Conservation (phyloP, 2,797 vertebrate genomes). For the Hirundo rustica region DNA sequence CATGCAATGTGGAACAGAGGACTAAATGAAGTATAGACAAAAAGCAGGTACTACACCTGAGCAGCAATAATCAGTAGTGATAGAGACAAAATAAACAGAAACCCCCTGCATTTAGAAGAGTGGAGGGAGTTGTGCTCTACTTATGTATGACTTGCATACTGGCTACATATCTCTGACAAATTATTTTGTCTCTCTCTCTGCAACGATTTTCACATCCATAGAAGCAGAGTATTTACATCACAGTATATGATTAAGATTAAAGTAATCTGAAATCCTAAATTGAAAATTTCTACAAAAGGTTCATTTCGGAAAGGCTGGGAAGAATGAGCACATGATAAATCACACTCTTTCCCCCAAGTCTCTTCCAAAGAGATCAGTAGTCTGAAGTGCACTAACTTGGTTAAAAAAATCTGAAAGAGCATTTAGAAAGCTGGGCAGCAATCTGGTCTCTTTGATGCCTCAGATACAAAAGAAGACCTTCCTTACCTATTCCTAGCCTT, state of each 20-base stretch:
- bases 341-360: not conserved
- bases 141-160: not conserved
- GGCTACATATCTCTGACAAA: not conserved
- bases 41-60: not conserved
- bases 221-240: not conserved
- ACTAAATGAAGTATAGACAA: not conserved
- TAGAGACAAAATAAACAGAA: not conserved
- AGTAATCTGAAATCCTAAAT: not conserved
- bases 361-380: not conserved
- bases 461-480: not conserved
- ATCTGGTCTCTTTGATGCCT: not conserved
- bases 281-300: not conserved
- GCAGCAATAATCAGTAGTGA: not conserved
- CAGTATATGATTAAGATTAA: not conserved
- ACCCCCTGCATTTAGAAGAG: not conserved
- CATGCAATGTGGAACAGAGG: not conserved
- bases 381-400: not conserved
- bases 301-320: not conserved
- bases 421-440: not conserved
- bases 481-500: conserved; percentile 97
- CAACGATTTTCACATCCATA: not conserved
- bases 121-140: not conserved
- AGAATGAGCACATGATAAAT: not conserved
- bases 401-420: not conserved
- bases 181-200: not conserved